Conservation (phyloP, 2,888 invertebrate species). For the Heliconius hortense region DNA sequence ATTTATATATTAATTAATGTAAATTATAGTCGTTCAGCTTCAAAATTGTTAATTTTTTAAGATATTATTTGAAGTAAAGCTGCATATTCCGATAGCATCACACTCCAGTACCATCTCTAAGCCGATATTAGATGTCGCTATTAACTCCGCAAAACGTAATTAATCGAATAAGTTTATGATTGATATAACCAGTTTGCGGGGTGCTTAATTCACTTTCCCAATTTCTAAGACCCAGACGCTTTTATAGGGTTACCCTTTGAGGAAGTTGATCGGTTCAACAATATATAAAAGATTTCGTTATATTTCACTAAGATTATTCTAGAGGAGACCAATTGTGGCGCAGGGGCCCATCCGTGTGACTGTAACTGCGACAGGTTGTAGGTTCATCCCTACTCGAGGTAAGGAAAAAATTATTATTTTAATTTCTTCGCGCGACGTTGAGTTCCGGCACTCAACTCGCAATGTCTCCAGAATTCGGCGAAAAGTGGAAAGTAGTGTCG, state of each 20-base stretch:
- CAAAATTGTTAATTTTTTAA: neutral
- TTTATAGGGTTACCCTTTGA: constrained; percentile 79
- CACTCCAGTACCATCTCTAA: constrained; percentile 54
- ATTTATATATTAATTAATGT: constrained; percentile 13
- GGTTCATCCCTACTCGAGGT: too few relatives aligned
- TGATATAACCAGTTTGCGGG: constrained; percentile 82
- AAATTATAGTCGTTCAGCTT: constrained; percentile 1
- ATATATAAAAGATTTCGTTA: constrained; percentile 67
- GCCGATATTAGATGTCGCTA: constrained; percentile 81
- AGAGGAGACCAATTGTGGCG: too few relatives aligned
- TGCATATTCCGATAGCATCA: constrained; percentile 6
- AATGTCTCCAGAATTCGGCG: too few relatives aligned
- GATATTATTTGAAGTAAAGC: neutral
- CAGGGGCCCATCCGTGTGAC: too few relatives aligned
- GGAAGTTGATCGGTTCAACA: constrained; percentile 75
- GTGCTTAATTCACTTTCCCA: constrained; percentile 81
- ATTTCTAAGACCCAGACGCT: constrained; percentile 68
- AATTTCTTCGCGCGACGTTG: too few relatives aligned
- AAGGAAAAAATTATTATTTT: too few relatives aligned
- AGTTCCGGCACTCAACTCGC: too few relatives aligned
- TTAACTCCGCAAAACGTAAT: constrained; percentile 83
- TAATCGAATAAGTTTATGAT: constrained; percentile 83
- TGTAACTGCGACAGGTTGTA: too few relatives aligned
- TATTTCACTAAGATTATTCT: constrained; percentile 60
- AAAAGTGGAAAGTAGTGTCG: too few relatives aligned